These are phyloP conservation scores for Rynchops niger DNA, from an alignment of 2,113 vertebrate species.

Conservation along the genomic window DNA sequence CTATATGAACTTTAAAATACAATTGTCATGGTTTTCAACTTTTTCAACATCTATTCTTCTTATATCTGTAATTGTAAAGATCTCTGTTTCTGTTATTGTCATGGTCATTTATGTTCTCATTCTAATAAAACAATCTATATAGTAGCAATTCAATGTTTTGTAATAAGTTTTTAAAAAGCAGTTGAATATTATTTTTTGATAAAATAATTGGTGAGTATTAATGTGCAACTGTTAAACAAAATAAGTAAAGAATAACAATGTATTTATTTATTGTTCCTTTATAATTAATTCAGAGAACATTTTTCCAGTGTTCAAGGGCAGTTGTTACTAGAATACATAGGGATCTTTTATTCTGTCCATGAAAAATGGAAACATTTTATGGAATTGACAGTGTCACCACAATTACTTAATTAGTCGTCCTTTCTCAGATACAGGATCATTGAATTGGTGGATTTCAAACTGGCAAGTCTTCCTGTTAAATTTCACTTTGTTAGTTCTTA, in stretches of 20 bases:
- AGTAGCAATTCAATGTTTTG: background rate
- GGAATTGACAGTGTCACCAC: background rate
- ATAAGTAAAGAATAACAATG: background rate
- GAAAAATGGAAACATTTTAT: constrained; percentile 25
- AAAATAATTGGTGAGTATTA: background rate
- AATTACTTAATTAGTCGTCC: background rate
- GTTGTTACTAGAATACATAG: background rate
- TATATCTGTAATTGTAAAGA: constrained; percentile 32
- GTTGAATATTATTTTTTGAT: background rate
- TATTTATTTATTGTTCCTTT: background rate
- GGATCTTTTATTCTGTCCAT: constrained; percentile 24
- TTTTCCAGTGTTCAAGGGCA: constrained; percentile 1
- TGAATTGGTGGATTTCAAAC: background rate
- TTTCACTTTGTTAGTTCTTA: background rate
- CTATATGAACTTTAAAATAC: constrained; percentile 22
- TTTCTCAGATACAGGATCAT: background rate
- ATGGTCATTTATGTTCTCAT: constrained; percentile 25
- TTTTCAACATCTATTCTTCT: background rate
- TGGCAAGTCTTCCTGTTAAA: background rate
- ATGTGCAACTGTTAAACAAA: constrained; percentile 2
- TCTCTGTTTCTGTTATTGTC: constrained; percentile 18
- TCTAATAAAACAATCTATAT: constrained; percentile 11
- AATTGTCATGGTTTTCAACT: background rate
- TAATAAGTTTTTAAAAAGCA: constrained; percentile 28
- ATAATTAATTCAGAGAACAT: background rate